These are phyloP conservation scores for Dorcus parallelipipedus DNA, from an alignment of 2,888 invertebrate species.

Conservation along the genomic window DNA sequence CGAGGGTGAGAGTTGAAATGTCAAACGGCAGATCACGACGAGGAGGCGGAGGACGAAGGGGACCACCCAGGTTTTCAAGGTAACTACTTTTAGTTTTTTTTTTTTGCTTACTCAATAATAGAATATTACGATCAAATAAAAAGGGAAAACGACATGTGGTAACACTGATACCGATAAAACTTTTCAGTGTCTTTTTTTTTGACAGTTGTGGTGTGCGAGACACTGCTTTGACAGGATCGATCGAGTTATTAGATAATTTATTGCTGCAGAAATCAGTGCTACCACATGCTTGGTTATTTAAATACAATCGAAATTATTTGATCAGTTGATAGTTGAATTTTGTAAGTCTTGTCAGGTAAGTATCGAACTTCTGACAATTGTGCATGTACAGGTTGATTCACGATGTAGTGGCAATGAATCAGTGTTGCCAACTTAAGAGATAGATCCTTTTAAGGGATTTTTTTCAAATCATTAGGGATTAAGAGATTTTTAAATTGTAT, in stretches of 20 bases:
- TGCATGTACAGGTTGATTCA: too few relatives aligned
- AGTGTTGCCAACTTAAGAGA: too few relatives aligned
- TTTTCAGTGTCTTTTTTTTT: too few relatives aligned
- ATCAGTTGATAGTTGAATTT: neutral
- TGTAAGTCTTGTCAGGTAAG: too few relatives aligned
- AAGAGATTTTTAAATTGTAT: too few relatives aligned
- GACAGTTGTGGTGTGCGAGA: too few relatives aligned
- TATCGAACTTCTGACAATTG: too few relatives aligned
- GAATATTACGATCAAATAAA: neutral
- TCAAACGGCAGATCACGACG: conserved; percentile 80
- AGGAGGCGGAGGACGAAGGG: conserved; percentile 49
- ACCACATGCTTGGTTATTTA: neutral
- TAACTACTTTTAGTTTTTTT: conserved; percentile 14
- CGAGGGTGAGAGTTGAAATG: conserved; percentile 89
- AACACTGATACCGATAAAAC: neutral
- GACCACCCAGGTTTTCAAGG: conserved; percentile 46
- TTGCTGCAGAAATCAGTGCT: neutral
- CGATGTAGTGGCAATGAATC: too few relatives aligned
- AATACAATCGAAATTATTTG: neutral
- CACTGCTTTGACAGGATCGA: too few relatives aligned
- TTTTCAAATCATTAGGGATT: too few relatives aligned
- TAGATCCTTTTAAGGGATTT: too few relatives aligned
- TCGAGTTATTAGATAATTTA: too few relatives aligned
- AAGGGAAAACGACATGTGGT: neutral
- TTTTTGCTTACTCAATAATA: neutral